Base-by-base conservation (phyloP, 2,888 invertebrate genomes). In the Drosophila affinis region DNA sequence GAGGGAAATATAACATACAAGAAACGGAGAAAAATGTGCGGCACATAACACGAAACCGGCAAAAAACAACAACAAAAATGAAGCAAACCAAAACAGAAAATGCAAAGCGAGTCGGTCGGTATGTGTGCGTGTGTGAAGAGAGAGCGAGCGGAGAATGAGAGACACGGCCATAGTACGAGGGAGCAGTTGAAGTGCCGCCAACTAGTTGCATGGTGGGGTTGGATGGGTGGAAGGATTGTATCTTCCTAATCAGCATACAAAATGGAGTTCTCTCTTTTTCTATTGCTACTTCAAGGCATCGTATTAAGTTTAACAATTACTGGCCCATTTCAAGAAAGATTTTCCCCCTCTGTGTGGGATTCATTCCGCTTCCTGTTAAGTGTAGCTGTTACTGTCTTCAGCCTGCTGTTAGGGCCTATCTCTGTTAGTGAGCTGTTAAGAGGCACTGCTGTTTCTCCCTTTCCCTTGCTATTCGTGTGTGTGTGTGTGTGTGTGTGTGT, bases 31-130 rank as follows among this genome's bases (percentile, higher is more conserved):
- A 48, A 69, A 69, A 69, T 60, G 46, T 59, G 56, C 56, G 39
- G 61, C 55, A 56, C 61, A 61, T 57, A 71, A 62, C 72, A 62
- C 61, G 48, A 62, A 71, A 55, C 71, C 71, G 71, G 71, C 71
- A 72, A 72, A 54, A 58, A 68, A 52, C 21, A 56, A 21, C 10
- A 47, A 62, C 34, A 34, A 54, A 61, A 54, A 54, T 46, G 14
- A 52, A 47, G 1, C 46, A 45, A 65, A 44, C 48, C 55, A 52
- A 67, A 67, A 67, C 67, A 67, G 49, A 32, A 55, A 48, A 57
- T 58, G 58, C 57, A 34, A 24, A 44, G 17, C 29, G 18, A 18
- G 18, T 39, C n/a, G 14, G 6, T 39, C n/a, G 39, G n/a, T 39
- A 4, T 5, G 14, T 14, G 14, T 39, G n/a, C 7, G 14, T 39